Evolutionary conservation across 2,797 vertebrate species (phyloP).

Genomic region (Astyanax mexicanus): DNA sequence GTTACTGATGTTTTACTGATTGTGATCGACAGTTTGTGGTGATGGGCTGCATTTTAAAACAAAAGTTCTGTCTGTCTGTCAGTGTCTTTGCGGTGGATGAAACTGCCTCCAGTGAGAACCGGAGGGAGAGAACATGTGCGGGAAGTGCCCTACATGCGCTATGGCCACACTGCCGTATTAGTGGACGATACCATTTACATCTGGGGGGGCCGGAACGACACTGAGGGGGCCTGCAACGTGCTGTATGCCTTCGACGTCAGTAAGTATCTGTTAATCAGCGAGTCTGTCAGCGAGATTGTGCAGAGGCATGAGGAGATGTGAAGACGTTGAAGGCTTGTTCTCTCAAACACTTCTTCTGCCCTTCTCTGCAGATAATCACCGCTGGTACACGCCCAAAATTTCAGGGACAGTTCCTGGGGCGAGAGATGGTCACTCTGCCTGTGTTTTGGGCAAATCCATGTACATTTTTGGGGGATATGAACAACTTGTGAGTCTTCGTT

Average conservation of each 20-base stretch:
- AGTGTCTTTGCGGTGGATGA: slow-evolving; percentile 98
- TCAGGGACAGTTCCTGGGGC: slow-evolving; percentile 93
- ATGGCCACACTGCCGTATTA: slow-evolving; percentile 97
- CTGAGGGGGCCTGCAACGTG: slow-evolving; percentile 96
- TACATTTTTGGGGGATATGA: slow-evolving; percentile 99
- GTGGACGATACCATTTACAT: slow-evolving; percentile 95
- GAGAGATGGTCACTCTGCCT: slow-evolving; percentile 95
- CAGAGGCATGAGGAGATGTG: no score
- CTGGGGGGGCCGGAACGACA: slow-evolving; percentile 98
- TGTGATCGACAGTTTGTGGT: background rate
- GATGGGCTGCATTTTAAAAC: background rate
- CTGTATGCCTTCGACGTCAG: slow-evolving; percentile 97
- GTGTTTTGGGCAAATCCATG: slow-evolving; percentile 92
- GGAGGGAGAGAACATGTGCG: slow-evolving; percentile 84
- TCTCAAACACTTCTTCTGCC: background rate
- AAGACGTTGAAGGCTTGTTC: no score
- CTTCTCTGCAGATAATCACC: slow-evolving; percentile 84
- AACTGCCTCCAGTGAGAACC: slow-evolving; percentile 90
- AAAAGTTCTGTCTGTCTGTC: slow-evolving; percentile 8
- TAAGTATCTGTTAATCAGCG: slow-evolving; percentile 72
- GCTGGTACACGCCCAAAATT: slow-evolving; percentile 93
- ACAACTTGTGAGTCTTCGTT: slow-evolving; percentile 86
- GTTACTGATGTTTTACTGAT: no score
- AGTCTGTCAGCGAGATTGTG: no score
- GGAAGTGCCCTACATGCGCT: slow-evolving; percentile 98